Conservation (phyloP, 35 echinoderm and acorn worm genomes). For the Heliocidaris tuberculata region DNA sequence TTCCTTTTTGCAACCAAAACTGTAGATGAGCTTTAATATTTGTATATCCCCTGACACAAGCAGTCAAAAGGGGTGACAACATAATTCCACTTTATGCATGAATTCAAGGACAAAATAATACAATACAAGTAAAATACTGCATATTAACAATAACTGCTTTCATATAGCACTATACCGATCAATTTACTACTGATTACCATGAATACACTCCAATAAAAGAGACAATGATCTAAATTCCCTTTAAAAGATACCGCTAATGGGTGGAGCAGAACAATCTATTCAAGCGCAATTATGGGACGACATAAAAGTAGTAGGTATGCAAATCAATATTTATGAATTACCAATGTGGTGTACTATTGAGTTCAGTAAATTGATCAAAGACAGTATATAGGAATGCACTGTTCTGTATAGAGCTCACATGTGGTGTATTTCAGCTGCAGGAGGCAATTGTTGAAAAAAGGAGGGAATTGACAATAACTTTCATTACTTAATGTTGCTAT, state of each 20-base stretch:
- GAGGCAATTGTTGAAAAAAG: neutral
- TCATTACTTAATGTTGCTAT: neutral
- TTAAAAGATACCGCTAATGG: neutral
- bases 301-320: neutral
- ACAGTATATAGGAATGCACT: neutral
- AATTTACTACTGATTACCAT: neutral
- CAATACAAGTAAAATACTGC: too few relatives aligned
- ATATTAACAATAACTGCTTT: neutral
- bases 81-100: too few relatives aligned
- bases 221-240: neutral
- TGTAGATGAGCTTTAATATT: too few relatives aligned
- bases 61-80: too few relatives aligned
- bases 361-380: neutral
- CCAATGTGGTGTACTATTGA: neutral
- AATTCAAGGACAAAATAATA: too few relatives aligned
- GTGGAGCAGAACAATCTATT: neutral
- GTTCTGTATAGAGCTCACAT: neutral
- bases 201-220: neutral
- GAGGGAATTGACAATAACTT: neutral
- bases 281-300: neutral
- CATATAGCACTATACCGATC: neutral
- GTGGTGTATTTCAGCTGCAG: neutral
- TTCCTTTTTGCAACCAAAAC: too few relatives aligned
- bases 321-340: conserved; percentile 3
- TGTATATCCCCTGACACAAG: too few relatives aligned